Base-by-base conservation (phyloP, 2,797 vertebrate species). In the Peromyscus melanophrys region DNA sequence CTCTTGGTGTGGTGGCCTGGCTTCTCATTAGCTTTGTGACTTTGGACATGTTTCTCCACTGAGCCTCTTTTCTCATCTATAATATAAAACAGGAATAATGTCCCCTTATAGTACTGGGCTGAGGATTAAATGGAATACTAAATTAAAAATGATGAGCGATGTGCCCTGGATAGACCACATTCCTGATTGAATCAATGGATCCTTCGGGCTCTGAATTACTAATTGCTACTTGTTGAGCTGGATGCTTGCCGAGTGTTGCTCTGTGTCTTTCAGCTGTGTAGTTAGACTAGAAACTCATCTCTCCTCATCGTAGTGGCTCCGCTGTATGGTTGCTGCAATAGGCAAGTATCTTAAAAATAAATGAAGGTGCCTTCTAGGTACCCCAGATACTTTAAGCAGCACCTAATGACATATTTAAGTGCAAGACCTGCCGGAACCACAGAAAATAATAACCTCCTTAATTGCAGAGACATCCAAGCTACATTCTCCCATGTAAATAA, bases 401-500 rank as follows among this genome's bases (percentile, higher is more conserved):
- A 57, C n/a, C 82, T 97, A 96, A 98, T 97, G 97, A 97, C 90
- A 94, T 89, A 83, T 96, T 97, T 94, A 97, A 97, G 89, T 65
- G 63, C 78, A 87, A 93, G 85, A 71, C 37, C 93, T 92, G 95
- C 92, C 40, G 11, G 95, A 98, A 97, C 92, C 34, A 43, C 89
- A 93, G 96, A 95, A 96, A 98, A 93, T 96, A 96, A 89, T 94
- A 97, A 93, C 82, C n/a, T 94, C 55, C 81, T 89, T 98, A 97
- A 97, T 97, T 97, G 96, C 69, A 65, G 57, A 86, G 63, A 96
- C 97, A 97, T 57, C 91, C 90, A 94, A 97, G 93, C 94, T 78
- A 77, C 84, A 94, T 57, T 95, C 95, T 98, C 94, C 97, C 96
- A 93, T 95, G 96, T 98, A 98, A 98, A 98, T 96, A 97, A 93